Conservation (phyloP, 2,113 vertebrate species). For the Pogona vitticeps region DNA sequence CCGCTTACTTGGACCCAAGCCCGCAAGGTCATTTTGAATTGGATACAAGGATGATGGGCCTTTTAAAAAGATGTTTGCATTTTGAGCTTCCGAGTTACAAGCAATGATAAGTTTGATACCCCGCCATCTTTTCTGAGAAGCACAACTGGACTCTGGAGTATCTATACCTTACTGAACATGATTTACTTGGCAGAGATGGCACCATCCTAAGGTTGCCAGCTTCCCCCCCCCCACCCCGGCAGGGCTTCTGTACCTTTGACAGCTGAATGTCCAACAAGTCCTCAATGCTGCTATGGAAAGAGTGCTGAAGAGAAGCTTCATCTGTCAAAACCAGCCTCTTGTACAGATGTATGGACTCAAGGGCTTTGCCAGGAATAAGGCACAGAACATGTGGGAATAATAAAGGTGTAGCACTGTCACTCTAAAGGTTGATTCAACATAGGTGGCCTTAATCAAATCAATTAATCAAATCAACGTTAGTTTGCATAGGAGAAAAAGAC, state of each 20-base stretch:
- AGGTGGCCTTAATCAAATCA: neutral
- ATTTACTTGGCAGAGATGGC: neutral
- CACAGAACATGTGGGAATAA: neutral
- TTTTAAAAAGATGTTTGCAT: neutral
- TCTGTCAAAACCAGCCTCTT: neutral
- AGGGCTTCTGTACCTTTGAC: neutral
- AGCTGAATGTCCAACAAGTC: neutral
- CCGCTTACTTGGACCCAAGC: neutral
- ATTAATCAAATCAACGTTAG: neutral
- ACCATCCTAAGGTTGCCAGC: neutral
- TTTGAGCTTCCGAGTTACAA: no score
- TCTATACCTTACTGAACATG: neutral
- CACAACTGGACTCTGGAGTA: no score
- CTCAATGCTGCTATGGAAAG: neutral
- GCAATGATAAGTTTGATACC: no score
- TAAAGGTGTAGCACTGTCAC: neutral
- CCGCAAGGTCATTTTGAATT: no score
- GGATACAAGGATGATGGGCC: neutral
- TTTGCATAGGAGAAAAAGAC: neutral
- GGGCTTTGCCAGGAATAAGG: neutral
- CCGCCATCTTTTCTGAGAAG: neutral
- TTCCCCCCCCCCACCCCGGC: neutral
- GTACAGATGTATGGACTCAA: neutral
- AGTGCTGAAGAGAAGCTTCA: neutral
- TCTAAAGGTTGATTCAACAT: neutral